Base-by-base conservation (phyloP, 2,113 vertebrate species). In the Xiphophorus hellerii region DNA sequence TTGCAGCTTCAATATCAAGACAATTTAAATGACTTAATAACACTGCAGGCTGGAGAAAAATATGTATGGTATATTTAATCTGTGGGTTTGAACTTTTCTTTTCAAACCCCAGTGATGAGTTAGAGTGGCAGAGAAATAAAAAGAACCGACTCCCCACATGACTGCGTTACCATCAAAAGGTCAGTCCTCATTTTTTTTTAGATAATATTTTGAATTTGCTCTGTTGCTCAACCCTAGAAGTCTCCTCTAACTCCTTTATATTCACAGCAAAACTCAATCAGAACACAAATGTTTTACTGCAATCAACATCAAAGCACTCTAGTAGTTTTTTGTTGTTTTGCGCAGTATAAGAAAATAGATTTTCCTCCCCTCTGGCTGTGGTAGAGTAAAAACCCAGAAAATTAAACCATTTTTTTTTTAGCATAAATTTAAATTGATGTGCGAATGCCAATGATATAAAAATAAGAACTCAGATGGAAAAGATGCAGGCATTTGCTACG, bases 241-340 rank as follows among this genome's bases (percentile, higher is more conserved):
- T 76, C 66, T 69, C 64, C 28, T 37, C 33, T 1, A 0, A 67
- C 27, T 63, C n/a, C 7, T 58, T 58, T 54, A 7, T 54, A 61
- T 29, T 58, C 31, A 25, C 69, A 39, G 48, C 10, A 12, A 28
- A 39, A 20, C 44, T 65, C 70, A 35, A 2, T 37, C 39, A 69
- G 25, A 64, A 29, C 51, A n/a, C 22, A n/a, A 54, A 25, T 7
- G 17, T 58, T 62, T 65, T 62, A 1, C 67, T 39, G 65, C 76
- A 84, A 85, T 87, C 68, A 78, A 72, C 73, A 68, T 82, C 7
- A 82, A 64, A 82, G 83, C 62, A 54, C 51, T 82, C 69, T 12
- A 62, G 37, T 54, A 27, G 29, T 65, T 81, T 86, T 31, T 42
- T 74, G 58, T 62, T 64, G 22, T 58, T 77, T 25, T 54, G 51